Conservation (phyloP, 2,888 invertebrate genomes). For the Dynastes grantii region DNA sequence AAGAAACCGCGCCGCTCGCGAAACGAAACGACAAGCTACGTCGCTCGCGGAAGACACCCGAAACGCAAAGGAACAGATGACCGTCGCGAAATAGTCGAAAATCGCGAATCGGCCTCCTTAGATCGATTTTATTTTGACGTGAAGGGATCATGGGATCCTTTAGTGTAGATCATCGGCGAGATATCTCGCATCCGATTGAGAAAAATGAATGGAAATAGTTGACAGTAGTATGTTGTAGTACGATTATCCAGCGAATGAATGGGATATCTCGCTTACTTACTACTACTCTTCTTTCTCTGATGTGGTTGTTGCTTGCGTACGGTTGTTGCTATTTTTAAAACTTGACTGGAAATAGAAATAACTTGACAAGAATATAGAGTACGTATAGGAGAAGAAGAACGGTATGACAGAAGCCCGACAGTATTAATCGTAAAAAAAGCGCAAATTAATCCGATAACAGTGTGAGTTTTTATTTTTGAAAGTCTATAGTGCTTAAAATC, state of each 20-base stretch:
- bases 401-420: constrained; percentile 1
- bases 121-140: neutral
- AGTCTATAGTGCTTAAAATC: neutral
- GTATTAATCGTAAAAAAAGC: constrained; percentile 16
- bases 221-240: too few relatives aligned
- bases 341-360: constrained; percentile 45
- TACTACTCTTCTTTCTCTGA: constrained; percentile 14
- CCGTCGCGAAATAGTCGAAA: constrained; percentile 8
- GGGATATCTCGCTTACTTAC: constrained; percentile 23
- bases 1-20: constrained; percentile 32
- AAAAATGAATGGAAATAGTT: constrained; percentile 20
- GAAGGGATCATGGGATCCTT: neutral
- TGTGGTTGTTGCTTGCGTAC: constrained; percentile 39
- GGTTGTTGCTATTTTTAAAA: constrained; percentile 44
- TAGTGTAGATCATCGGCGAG: too few relatives aligned
- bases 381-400: constrained; percentile 2
- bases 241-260: constrained; percentile 23
- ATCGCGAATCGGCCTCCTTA: neutral
- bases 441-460: neutral
- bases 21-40: neutral
- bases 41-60: too few relatives aligned
- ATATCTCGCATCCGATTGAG: neutral
- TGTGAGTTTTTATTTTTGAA: too few relatives aligned
- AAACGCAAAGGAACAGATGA: constrained; percentile 8
- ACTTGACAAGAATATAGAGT: constrained; percentile 29